Percentiles rank a stretch among this genome's conserved stretches.
Evolutionary conservation across 2,113 vertebrate genomes (phyloP).

Genomic region (Cyanoderma ruficeps): DNA sequence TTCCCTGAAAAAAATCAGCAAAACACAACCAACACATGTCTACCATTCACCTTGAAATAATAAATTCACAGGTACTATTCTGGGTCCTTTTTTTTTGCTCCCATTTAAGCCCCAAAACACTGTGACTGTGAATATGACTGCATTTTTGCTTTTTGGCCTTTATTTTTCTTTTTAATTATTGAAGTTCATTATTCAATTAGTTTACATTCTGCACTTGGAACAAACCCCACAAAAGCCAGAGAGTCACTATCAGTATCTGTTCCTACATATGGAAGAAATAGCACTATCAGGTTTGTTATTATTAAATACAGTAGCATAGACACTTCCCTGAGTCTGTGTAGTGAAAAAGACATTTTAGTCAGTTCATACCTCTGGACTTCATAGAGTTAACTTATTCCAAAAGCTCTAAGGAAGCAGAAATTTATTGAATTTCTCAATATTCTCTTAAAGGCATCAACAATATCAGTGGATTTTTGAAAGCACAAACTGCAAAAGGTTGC

Average conservation of each 20-base stretch:
- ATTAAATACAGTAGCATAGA: background rate
- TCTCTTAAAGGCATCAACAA: background rate
- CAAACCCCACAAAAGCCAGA: background rate
- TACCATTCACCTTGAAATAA: background rate
- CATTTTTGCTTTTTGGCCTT: background rate
- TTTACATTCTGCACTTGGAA: background rate
- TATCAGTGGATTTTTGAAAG: background rate
- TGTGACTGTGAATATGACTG: background rate
- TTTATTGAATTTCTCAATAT: background rate
- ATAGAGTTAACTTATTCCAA: background rate
- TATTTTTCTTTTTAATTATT: background rate
- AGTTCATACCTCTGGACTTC: background rate
- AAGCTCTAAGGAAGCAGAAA: background rate
- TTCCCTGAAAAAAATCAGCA: background rate
- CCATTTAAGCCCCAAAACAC: background rate
- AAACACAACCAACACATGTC: background rate
- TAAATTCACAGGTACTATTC: background rate
- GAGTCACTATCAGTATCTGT: background rate
- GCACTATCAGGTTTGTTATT: background rate
- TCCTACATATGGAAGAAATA: background rate
- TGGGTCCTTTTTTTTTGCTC: background rate
- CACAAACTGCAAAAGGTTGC: background rate
- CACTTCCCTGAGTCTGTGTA: background rate
- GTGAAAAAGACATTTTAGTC: background rate
- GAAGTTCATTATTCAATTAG: background rate